Evolutionary conservation across 2,113 vertebrate genomes (phyloP).

Genomic region (Brachyhypopomus occidentalis): DNA sequence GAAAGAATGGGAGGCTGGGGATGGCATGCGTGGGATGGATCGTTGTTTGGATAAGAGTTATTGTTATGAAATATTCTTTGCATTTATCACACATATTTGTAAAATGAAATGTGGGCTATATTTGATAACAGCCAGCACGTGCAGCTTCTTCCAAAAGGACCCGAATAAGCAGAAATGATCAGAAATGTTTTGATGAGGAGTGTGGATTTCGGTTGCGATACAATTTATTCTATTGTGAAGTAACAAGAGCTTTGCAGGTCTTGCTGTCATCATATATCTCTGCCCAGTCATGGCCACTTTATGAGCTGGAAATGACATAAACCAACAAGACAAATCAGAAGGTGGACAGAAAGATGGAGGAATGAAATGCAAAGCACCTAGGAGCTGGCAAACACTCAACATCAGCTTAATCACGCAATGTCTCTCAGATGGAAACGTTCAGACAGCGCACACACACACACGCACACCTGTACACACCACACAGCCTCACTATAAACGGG

Average conservation of each 20-base stretch:
- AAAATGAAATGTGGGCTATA: no score
- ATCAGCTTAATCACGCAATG: constrained; percentile 76
- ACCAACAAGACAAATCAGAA: constrained; percentile 8
- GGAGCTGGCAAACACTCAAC: constrained; percentile 80
- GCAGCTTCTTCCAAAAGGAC: no score
- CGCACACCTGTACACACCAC: background rate
- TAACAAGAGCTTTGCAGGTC: background rate
- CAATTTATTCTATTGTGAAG: background rate
- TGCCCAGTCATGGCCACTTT: constrained; percentile 33
- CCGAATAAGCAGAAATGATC: no score
- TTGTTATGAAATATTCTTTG: no score
- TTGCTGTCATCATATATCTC: background rate
- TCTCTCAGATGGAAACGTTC: constrained; percentile 50
- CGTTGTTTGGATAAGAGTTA: no score
- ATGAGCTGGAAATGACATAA: constrained; percentile 43
- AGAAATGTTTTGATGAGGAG: no score
- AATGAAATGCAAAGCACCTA: constrained; percentile 68
- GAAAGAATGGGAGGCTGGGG: background rate
- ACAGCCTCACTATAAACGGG: constrained; percentile 40
- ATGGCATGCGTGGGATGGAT: background rate
- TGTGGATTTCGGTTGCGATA: no score
- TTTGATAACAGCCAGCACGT: no score
- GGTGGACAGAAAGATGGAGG: constrained; percentile 32
- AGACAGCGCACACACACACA: constrained; percentile 32
- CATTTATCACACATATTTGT: no score